Conservation (phyloP, 1,140 invertebrate species). For the Heliconius hermathena region DNA sequence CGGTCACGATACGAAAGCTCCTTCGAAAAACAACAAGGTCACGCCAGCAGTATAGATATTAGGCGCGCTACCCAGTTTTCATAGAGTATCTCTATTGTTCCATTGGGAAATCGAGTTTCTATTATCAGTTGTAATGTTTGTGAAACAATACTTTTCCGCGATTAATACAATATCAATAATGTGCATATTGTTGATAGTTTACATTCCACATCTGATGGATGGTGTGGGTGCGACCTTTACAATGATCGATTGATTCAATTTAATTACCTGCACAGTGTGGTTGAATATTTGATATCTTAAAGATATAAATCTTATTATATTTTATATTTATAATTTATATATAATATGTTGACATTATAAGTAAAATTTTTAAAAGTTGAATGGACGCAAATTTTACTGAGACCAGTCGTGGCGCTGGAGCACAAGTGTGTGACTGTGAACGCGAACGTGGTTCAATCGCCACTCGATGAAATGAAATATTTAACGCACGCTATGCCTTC, state of each 20-base stretch:
- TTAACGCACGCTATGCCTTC: no score
- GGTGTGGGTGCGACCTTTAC: constrained; percentile 11
- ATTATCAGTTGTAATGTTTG: constrained; percentile 23
- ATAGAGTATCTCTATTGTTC: constrained; percentile 44
- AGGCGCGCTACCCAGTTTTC: constrained; percentile 19
- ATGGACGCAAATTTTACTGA: no score
- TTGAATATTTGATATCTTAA: not conserved
- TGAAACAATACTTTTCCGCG: constrained; percentile 21
- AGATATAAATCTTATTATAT: no score
- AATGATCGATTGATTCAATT: constrained; percentile 7
- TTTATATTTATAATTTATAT: no score
- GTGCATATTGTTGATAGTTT: not conserved
- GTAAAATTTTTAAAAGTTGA: no score
- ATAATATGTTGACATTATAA: no score
- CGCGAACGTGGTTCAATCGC: no score
- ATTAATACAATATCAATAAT: constrained; percentile 20
- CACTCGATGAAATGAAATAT: no score
- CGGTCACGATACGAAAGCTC: constrained; percentile 33
- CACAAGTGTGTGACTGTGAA: no score
- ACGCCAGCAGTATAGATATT: constrained; percentile 29
- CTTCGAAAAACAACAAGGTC: constrained; percentile 35
- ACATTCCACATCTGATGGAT: constrained; percentile 3
- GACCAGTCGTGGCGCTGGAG: no score
- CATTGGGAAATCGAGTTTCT: constrained; percentile 45
- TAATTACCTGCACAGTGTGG: not conserved